Evolutionary conservation across 2,113 vertebrate genomes (phyloP).

Genomic region (Platycercus adscitus): DNA sequence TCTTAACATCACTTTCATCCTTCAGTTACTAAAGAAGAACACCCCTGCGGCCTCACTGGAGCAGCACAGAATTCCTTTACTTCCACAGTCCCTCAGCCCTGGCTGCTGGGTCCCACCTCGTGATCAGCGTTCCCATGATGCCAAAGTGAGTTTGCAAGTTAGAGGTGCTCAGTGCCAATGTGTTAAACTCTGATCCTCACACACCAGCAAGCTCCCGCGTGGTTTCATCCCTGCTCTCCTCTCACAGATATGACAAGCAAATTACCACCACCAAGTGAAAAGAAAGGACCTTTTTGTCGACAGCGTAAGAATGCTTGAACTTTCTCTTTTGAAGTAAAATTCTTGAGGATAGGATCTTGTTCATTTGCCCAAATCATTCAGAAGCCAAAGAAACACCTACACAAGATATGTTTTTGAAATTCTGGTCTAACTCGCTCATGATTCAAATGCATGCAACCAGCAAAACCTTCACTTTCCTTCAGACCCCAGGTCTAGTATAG

Average conservation of each 20-base stretch:
- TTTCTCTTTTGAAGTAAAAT: not conserved
- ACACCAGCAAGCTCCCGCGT: not conserved
- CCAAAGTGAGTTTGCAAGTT: not conserved
- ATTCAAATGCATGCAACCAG: not conserved
- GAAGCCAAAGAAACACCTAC: not conserved
- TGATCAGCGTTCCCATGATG: not conserved
- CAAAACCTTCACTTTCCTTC: not conserved
- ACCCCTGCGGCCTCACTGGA: not conserved
- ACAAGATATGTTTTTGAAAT: not conserved
- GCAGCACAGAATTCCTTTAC: not conserved
- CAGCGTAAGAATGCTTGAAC: not conserved
- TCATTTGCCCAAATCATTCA: not conserved
- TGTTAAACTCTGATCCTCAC: not conserved
- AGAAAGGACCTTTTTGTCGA: not conserved
- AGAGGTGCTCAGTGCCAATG: not conserved
- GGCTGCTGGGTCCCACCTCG: not conserved
- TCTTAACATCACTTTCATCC: fast-evolving
- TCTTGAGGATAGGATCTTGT: not conserved
- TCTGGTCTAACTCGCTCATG: not conserved
- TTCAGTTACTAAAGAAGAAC: not conserved
- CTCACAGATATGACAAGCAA: not conserved
- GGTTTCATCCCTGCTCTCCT: not conserved
- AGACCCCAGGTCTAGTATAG: fast-evolving
- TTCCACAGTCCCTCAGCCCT: not conserved
- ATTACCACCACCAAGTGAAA: not conserved